Evolutionary conservation across 1,140 invertebrate species (phyloP), one percentile per base, ranked within the genome.

Genomic region (Zophobas morio): DNA sequence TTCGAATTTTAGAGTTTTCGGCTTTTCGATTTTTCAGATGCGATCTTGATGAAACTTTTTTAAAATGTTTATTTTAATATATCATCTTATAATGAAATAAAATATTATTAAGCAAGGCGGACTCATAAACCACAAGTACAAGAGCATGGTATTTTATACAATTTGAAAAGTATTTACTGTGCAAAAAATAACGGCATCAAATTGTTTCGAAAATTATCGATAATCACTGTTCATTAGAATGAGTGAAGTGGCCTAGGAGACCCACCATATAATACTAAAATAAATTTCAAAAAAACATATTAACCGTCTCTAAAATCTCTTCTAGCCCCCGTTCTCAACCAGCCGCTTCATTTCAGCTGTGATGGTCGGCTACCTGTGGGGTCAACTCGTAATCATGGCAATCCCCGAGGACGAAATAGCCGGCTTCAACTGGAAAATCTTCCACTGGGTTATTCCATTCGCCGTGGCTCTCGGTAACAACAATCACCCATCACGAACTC

Each of bases 301-400:
- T 4, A 46, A 46, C 6, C 6, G 42, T 4, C 3, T 46, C 3
- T 4, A 46, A 46, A 3, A 8, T 46, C 6, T 46, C 42, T 88
- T 88, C 70, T 86, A 94, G 91, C 96, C 96, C 3, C 91, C 93
- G 46, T 95, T 95, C 85, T 94, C 93, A 6, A 89, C 91, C 36
- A 90, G 91, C 47, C 89, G 96, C 70, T 96, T 96, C 83, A 87
- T 91, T 70, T 95, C 93, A 3, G 92, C 92, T 84, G 86, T 96
- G 42, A 88, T 94, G 81, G 91, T 96, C 51, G 93, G 93, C 1
- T 94, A 94, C 83, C 87, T 96, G 0, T 96, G 95, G 90, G 94
- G 92, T 0, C 93, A 94, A 82, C 84, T 98, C 40, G 87, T 93
- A 73, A 88, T 90, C 71, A 87, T 91, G 54, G 95, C 95, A 0